Evolutionary conservation across 2,888 invertebrate genomes (phyloP), one percentile per base, ranked within the genome.

Genomic region (Loripinus fragilis): DNA sequence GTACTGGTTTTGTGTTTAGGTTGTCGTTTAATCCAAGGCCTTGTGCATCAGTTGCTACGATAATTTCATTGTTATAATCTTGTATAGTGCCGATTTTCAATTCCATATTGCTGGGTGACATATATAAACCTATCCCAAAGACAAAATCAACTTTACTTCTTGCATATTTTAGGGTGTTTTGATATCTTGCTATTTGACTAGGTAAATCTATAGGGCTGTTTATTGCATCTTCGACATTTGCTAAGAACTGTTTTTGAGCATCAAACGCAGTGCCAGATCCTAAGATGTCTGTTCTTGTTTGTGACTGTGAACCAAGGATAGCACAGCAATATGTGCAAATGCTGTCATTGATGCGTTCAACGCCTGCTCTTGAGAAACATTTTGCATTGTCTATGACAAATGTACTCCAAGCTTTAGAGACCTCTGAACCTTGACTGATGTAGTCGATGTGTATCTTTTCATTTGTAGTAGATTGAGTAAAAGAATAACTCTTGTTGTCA

Each of bases 261-360:
- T 68, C 74, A 68, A 55, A 74, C 48, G 65, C 65, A 30, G 65
- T 64, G 48, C 74, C 60, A 41, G 64, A 69, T n/a, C 74, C 74
- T n/a, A 65, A 41, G 35, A 75, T 75, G 48, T 50, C 35, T 30
- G 75, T 65, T 71, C 50, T 75, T 38, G 70, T 75, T 50, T 75
- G 75, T 23, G 65, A 70, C 64, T 75, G 70, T 35, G 66, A 17
- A 48, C 71, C 60, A 30, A 75, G 71, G 7, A 75, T 64, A 20
- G 70, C 48, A 15, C 48, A 48, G 20, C 48, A 48, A n/a, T 48
- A 48, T 15, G 48, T 48, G 5, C 48, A 20, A 41, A 70, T 75
- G 17, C 48, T 48, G 30, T 75, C 75, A 42, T 70, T 75, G 10
- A 75, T 75, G 0, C 71, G 70, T 66, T 75, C 65, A 45, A 75